Evolutionary conservation across 1,140 invertebrate genomes (phyloP).

Genomic region (Diachasma alloeum): DNA sequence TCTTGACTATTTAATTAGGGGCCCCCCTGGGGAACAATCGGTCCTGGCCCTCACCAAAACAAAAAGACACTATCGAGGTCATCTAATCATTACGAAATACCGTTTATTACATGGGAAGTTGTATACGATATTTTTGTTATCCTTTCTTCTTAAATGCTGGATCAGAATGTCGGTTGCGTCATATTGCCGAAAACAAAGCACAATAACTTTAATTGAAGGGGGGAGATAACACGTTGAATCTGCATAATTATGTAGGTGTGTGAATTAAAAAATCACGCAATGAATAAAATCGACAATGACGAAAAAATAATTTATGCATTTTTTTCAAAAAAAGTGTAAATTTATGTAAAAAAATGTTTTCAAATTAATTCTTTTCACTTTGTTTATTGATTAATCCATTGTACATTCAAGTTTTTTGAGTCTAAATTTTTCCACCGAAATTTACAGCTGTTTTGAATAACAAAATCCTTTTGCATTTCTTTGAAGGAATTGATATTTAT

Average conservation of each 20-base stretch:
- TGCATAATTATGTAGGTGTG: background rate
- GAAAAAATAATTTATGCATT: no score
- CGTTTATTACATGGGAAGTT: background rate
- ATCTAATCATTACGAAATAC: background rate
- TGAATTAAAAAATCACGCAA: background rate
- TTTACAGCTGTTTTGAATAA: no score
- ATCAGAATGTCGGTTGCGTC: background rate
- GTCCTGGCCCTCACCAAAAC: background rate
- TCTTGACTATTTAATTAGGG: background rate
- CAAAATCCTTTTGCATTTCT: no score
- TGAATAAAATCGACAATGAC: no score
- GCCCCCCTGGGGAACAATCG: background rate
- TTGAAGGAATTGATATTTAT: no score
- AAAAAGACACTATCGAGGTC: constrained; percentile 1
- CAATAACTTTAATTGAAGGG: background rate
- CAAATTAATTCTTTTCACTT: no score
- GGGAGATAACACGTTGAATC: background rate
- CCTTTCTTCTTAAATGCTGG: background rate
- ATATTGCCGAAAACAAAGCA: background rate
- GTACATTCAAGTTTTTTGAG: no score
- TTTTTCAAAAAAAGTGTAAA: no score
- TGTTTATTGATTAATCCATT: no score
- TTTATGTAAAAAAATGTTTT: no score
- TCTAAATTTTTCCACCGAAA: no score
- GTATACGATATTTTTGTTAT: background rate